Base-by-base conservation (phyloP, 1,140 invertebrate species). In the Sogatella furcifera region DNA sequence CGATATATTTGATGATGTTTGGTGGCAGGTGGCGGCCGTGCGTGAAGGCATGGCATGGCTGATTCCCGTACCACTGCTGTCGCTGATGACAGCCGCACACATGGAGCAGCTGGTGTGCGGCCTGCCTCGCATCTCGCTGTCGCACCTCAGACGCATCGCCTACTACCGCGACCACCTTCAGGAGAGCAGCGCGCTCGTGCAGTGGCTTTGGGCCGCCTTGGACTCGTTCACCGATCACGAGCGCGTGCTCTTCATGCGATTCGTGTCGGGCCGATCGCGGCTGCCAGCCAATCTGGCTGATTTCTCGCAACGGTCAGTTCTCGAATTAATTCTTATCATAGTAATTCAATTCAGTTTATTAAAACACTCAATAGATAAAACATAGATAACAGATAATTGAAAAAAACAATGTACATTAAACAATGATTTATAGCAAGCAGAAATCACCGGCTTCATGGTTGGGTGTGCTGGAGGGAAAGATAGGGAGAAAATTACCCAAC, bases 81-180 rank as follows among this genome's bases (percentile, higher is more conserved):
- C 80, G 3, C 69, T 86, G 19, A 72, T 84, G 59, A 84, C 83
- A 4, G 77, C 79, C 1, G 70, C 76, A 42, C 74, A 82, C 65
- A 70, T 85, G 59, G 84, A 86, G 70, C 79, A 83, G 66, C 71
- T 85, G 34, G 81, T 85, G 3, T 86, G 84, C 70, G 84, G 84
- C 14, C 76, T 83, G 63, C 79, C 83, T 10, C 77, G 82, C 62
- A 82, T 86, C 59, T 81, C 81, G 2, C 77, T 85, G 15, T 72
- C 77, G 38, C 69, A 82, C 13, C 71, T 86, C 0, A 82, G 81
- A 65, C 81, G 82, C 71, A 78, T 85, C 63, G 82, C 83, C 42
- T 78, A 82, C 63, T 84, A 84, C 68, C 74, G 82, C 28, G 84
- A 84, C 65, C 34, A 38, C 9, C 72, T 85, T 61, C 81, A 85